Evolutionary conservation across 2,888 invertebrate species (phyloP).

Genomic region (Lasioglossum oenotherae): DNA sequence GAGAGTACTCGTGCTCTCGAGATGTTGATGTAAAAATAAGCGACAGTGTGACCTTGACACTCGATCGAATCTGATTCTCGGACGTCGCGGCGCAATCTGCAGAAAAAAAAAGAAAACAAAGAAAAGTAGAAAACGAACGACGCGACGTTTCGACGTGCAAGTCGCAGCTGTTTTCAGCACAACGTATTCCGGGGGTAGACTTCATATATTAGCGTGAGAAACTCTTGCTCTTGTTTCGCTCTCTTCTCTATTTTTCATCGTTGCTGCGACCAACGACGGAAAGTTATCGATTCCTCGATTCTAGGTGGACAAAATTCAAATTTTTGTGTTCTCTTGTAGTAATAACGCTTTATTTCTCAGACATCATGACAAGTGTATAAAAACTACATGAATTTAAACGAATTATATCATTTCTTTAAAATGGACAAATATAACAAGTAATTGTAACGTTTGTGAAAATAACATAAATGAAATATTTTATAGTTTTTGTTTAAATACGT

Average conservation of each 20-base stretch:
- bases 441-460: no score
- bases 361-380: no score
- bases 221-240: background rate
- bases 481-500: no score
- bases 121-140: slow-evolving; percentile 14
- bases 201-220: slow-evolving; percentile 5
- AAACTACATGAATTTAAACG: no score
- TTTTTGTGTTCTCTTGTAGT: no score
- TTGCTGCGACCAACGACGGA: background rate
- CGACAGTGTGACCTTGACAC: slow-evolving; percentile 52
- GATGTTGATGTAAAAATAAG: slow-evolving; percentile 64
- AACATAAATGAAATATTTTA: no score
- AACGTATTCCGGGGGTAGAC: slow-evolving; percentile 49
- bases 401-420: no score
- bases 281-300: no score
- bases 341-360: no score
- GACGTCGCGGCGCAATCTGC: slow-evolving; percentile 32
- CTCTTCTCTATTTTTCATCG: background rate
- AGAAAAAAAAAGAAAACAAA: slow-evolving; percentile 11
- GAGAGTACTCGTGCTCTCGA: slow-evolving; percentile 19
- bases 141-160: slow-evolving; percentile 4
- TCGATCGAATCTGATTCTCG: slow-evolving; percentile 50
- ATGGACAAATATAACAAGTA: no score
- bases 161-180: slow-evolving; percentile 47
- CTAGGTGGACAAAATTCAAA: no score